Conservation (phyloP, 2,113 vertebrate species). For the Brachyhypopomus gauderio region DNA sequence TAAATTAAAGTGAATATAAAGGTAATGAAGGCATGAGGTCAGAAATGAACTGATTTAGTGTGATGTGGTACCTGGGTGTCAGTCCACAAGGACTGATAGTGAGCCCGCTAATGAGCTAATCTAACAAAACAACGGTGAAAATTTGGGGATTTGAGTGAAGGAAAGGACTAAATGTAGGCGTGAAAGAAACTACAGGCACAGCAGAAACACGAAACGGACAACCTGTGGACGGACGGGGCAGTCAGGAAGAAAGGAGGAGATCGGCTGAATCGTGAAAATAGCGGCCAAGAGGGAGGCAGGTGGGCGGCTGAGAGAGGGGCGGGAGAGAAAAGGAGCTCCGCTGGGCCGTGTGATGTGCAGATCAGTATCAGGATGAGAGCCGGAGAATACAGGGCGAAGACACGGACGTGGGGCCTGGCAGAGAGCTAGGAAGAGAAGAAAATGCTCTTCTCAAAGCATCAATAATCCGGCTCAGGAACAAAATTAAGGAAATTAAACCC, state of each 20-base stretch:
- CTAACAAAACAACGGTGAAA: slow-evolving; percentile 60
- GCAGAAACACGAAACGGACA: not conserved
- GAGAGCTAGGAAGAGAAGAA: not conserved
- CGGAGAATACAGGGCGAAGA: slow-evolving; percentile 5
- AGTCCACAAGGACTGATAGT: slow-evolving; percentile 58
- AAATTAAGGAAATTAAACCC: not conserved
- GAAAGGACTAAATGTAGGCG: slow-evolving; percentile 32
- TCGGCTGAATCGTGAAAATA: slow-evolving; percentile 39
- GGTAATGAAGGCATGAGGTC: not conserved
- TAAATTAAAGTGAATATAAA: slow-evolving; percentile 5
- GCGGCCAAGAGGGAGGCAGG: slow-evolving; percentile 24
- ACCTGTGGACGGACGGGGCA: slow-evolving; percentile 12
- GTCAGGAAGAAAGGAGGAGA: slow-evolving; percentile 10
- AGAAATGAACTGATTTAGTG: not conserved
- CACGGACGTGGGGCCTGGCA: not conserved
- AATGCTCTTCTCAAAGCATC: not conserved
- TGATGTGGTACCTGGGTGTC: slow-evolving; percentile 42
- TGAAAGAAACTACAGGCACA: slow-evolving; percentile 21
- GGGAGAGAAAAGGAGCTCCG: slow-evolving; percentile 32
- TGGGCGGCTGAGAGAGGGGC: slow-evolving; percentile 36
- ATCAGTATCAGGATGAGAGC: slow-evolving; percentile 49
- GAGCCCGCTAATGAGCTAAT: slow-evolving; percentile 64
- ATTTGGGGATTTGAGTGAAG: slow-evolving; percentile 16
- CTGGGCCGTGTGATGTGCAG: slow-evolving; percentile 54
- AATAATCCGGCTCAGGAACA: not conserved